Evolutionary conservation across 2,888 invertebrate genomes (phyloP), one percentile per base, ranked within the genome.

Genomic region (Pristionchus entomophagus): DNA sequence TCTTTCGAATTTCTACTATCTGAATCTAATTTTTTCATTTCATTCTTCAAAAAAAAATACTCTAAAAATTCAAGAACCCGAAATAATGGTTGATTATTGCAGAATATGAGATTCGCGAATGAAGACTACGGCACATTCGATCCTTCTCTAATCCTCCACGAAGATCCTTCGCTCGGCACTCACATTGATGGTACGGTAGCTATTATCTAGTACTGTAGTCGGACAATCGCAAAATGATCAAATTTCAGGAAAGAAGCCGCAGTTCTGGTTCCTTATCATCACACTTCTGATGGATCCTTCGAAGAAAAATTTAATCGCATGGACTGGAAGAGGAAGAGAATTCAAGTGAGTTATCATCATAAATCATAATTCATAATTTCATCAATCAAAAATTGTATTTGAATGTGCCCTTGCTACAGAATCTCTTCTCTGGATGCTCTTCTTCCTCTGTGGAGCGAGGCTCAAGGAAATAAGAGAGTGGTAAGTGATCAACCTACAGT

Each of bases 291-390:
- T 73, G 73, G 73, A 73, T 73, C 38, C 73, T 26, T n/a, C 41
- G 26, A 73, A 73, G 41, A 73, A 73, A 73, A n/a, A 41, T 4
- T 12, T 26, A 10, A 45, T 73, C 38, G 38, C 73, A 4, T 73
- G 73, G 73, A 73, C 73, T 38, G 73, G 73, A 73, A 73, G 41
- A n/a, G 73, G 73, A 73, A 41, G 45, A 26, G 73, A 73, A 73
- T 73, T 73, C 73, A 19, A n/a, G n/a, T n/a, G n/a, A n/a, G n/a
- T n/a, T n/a, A n/a, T n/a, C n/a, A n/a, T n/a, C n/a, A n/a, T n/a
- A n/a, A n/a, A n/a, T n/a, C n/a, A n/a, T n/a, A n/a, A n/a, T n/a
- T n/a, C n/a, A n/a, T n/a, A n/a, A n/a, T n/a, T n/a, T n/a, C n/a
- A n/a, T n/a, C n/a, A n/a, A n/a, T n/a, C n/a, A n/a, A n/a, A n/a